Evolutionary conservation across 2,797 vertebrate genomes (phyloP), one percentile per base, ranked within the genome.

Genomic region (Alfaro cultratus): DNA sequence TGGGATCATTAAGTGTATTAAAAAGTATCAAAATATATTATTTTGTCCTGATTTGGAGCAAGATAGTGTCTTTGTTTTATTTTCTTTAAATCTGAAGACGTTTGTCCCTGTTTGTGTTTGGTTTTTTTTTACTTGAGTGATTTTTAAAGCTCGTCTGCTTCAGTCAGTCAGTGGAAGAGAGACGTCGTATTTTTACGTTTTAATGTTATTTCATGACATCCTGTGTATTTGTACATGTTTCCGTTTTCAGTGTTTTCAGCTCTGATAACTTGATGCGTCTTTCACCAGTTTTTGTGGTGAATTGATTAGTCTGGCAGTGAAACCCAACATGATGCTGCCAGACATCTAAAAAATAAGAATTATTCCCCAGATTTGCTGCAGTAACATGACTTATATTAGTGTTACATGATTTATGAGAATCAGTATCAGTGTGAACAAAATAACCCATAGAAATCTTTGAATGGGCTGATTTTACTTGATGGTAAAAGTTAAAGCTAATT

Each of bases 311-410:
- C 23, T 26, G 23, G 21, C 23, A 26, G 8, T 53, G 23, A 53
- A 53, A 49, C 23, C 51, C 18, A 53, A 53, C 51, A 9, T 9
- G 51, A n/a, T 5, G 10, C 51, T 55, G 51, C 51, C 51, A 55
- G 26, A n/a, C 51, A 0, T 55, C n/a, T 26, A 53, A 55, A 55
- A 55, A 11, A 3, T 4, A 55, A 4, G 1, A 8, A 21, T 49
- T 8, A 49, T 49, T 23, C 18, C 5, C 2, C 51, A 11, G 51
- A 55, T n/a, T 55, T n/a, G 9, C 51, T 53, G 51, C 51, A 53
- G 7, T 1, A 53, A 3, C 9, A 23, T 4, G 3, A 3, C 1
- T n/a, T 11, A 4, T 49, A 2, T 8, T 21, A 6, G 5, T 8
- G 18, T 2, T 46, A 15, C 47, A 55, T n/a, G 0, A 55, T 55